phyloP scores from a whole-genome alignment of 2,113 vertebrate genomes.

The Mus musculus region GRCm39 chr1:59033501-59034000 shows the following conservation, averaged over 20 bases:
- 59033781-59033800: constrained; percentile 17
- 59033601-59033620: constrained; percentile 79
- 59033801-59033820: not conserved
- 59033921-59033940: constrained; percentile 47
- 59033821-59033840: not conserved
- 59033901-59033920: constrained; percentile 72
- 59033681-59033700: constrained; percentile 88
- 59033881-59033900: constrained; percentile 41
- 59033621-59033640: constrained; percentile 83
- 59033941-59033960: not conserved
- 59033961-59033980: constrained; percentile 28
- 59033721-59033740: constrained; percentile 64
- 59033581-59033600: constrained; percentile 88
- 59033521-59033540: constrained; percentile 67
- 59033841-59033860: not conserved
- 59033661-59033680: constrained; percentile 76
- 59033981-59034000: constrained; percentile 53
- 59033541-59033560: constrained; percentile 70
- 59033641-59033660: constrained; percentile 84
- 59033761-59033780: constrained; percentile 23
- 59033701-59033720: constrained; percentile 73
- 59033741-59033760: not conserved
- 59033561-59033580: constrained; percentile 76
- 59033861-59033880: constrained; percentile 70
- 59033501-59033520: constrained; percentile 85